Base-by-base conservation (phyloP, 92 coral and sea anemone species). In the Palythoa grandis region DNA sequence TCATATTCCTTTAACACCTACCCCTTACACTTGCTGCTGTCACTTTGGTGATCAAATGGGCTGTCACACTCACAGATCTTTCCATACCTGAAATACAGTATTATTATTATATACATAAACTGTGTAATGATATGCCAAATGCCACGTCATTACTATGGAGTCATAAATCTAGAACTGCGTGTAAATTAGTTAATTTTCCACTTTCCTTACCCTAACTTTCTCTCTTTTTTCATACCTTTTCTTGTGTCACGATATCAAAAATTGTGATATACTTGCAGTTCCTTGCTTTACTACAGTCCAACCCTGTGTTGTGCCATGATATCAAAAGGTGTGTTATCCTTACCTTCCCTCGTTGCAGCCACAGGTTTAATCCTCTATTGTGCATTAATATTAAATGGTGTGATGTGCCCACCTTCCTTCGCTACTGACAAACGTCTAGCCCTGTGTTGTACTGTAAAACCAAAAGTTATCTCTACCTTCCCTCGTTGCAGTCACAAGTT, bases 1-100 rank as follows among this genome's bases (percentile, higher is more conserved):
- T 63, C 23, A 73, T 48, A 20, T 22, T 11, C 56, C 50, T n/a
- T 19, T 4, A n/a, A 57, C 19, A 94, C 95, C 58, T 77, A 94
- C 95, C 89, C 89, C 53, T 75, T 92, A 76, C 98, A 94, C 82
- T 92, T 84, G 2, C 82, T 40, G n/a, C 52, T 82, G 39, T 92
- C 92, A 50, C 72, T 86, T 24, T 78, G 65, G 85, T 90, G 89
- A 82, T 90, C 91, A 79, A 94, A 94, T 4, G 98, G 98, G 47
- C 95, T 92, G 91, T 94, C 91, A 57, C 98, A 94, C 66, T 94
- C 93, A 82, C 98, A 94, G 16, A 63, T 5, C 16, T 94, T 93
- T 20, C 98, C 98, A 76, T 92, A 94, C 70, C 98, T 94, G 63
- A 74, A 25, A 70, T 54, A 75, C 23, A 63, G 3, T 43, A 5